phyloP scores from a whole-genome alignment of 2,113 vertebrate genomes.

The Planiliza haematocheilus region DNA sequence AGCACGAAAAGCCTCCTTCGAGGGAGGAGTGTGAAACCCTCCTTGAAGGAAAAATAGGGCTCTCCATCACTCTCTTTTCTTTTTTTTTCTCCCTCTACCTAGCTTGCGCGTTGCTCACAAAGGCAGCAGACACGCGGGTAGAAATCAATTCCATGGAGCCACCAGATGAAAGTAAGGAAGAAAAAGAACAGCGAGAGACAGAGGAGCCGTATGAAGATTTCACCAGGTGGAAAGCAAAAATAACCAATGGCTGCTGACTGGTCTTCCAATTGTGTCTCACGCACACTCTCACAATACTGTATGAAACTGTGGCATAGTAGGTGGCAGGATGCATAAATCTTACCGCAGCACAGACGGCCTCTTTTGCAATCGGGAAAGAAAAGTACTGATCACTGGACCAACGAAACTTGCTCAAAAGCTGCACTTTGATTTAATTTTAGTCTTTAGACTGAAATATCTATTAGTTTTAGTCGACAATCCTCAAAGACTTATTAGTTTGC shows the following conservation, averaged over 20 bases:
- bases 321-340: constrained; percentile 18
- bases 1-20: constrained; percentile 68
- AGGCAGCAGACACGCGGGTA: constrained; percentile 74
- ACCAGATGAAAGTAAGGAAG: constrained; percentile 73
- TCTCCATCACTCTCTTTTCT: constrained; percentile 55
- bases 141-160: constrained; percentile 81
- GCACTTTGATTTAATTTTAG: no score
- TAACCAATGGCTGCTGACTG: constrained; percentile 61
- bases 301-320: constrained; percentile 36
- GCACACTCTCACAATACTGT: constrained; percentile 30
- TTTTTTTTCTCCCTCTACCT: constrained; percentile 48
- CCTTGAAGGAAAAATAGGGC: constrained; percentile 74
- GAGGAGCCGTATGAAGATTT: constrained; percentile 63
- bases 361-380: background rate
- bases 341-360: background rate
- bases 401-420: background rate
- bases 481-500: no score
- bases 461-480: no score
- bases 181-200: constrained; percentile 62
- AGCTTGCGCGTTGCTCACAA: constrained; percentile 70
- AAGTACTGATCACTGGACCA: background rate
- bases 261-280: constrained; percentile 58
- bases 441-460: no score
- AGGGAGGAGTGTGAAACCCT: constrained; percentile 76
- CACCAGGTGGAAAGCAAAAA: constrained; percentile 69